Evolutionary conservation across 2,113 vertebrate genomes (phyloP), one percentile per base, ranked within the genome.

Genomic region (Vombatus ursinus): DNA sequence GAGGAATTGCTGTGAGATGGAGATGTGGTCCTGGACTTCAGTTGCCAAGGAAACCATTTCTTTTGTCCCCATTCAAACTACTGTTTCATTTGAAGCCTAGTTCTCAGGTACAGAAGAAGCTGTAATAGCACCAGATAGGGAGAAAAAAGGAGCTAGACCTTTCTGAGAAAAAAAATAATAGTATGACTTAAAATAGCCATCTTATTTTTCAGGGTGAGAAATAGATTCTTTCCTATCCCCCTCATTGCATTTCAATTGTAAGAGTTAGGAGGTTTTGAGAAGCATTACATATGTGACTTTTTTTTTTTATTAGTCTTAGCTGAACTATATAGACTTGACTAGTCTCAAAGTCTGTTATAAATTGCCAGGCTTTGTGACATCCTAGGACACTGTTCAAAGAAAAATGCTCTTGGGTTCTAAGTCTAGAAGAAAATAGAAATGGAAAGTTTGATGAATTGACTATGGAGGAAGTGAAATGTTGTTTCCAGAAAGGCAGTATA

Each of bases 41-140:
- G 98, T 99, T 98, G 95, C 98, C 97, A 98, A 94, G 98, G 98
- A 96, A 98, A 99, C 98, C 0, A 8, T 50, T 97, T 98, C 95
- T 91, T 97, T 95, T 97, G 95, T 98, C 97, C 98, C 97, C 95
- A 97, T 98, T 93, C 96, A 97, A 98, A 98, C 97, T 97, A 91
- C 16, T 96, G 94, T 52, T 97, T 98, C 95, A 95, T 93, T 96
- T 95, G 96, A 96, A 98, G 50, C 89, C 50, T 95, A 89, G 90
- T 93, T 98, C 95, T 96, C 97, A 98, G 96, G 96, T 97, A 95
- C 50, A 95, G 50, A 94, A 93, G 57, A 93, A 93, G 92, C 53
- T 92, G 93, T 96, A 97, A 94, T 52, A 95, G 96, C 94, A 95
- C 49, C 10, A 49, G 94, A 96, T 95, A 84, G 49, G 93, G 96